Base-by-base conservation (phyloP, 2,888 invertebrate genomes). In the Cinara cedri region DNA sequence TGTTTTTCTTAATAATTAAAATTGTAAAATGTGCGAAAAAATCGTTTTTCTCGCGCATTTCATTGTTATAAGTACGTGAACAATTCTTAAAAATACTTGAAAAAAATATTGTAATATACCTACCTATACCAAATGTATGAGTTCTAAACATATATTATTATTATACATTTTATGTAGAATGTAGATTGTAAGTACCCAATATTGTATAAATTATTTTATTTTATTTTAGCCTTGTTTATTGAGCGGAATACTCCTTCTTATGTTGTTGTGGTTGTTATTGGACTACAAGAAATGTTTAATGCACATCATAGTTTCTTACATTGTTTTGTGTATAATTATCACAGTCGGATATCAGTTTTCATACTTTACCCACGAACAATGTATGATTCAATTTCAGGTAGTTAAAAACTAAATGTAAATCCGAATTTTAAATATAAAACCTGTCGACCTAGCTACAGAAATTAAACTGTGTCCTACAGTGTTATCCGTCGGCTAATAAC, bases 181-280 rank as follows among this genome's bases (percentile, higher is more conserved):
- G n/a, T n/a, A n/a, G n/a, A n/a, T n/a, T n/a, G n/a, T n/a, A n/a
- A n/a, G n/a, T n/a, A n/a, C n/a, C 0, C 8, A 24, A 57, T 55
- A 42, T 16, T 42, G 6, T 11, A 1, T 54, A n/a, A n/a, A n/a
- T 6, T 70, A 21, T 42, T 66, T 10, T 11, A 26, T 19, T 8
- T 21, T 21, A 21, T 24, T 62, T 24, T 51, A 74, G 74, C 74
- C 62, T 6, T 63, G 63, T 62, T 74, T 74, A 10, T 26, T 42
- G 14, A 51, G 16, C 14, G 34, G n/a, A 4, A 51, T 49, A 34
- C 11, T 74, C 34, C 46, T 74, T 10, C 14, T 74, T 0, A 49
- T 19, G 51, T 21, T 63, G 19, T 10, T 51, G n/a, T 74, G 63
- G 74, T 19, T 26, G 19, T 63, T 63, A 11, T 51, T 34, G 13